Evolutionary conservation across 2,113 vertebrate species (phyloP), one percentile per base, ranked within the genome.

Genomic region (Elephantulus edwardii): DNA sequence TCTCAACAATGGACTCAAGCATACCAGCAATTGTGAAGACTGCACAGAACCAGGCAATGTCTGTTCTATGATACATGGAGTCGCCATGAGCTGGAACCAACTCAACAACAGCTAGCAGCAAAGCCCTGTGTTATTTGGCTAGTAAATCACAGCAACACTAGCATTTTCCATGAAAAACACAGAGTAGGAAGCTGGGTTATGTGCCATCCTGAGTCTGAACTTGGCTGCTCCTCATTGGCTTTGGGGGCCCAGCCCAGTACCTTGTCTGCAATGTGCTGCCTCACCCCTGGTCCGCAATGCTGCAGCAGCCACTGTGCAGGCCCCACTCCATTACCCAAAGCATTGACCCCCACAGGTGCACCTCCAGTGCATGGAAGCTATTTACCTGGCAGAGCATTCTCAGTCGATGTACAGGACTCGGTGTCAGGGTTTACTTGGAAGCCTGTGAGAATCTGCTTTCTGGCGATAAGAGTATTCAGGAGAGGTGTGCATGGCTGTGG

Each of bases 351-450:
- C 71, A n/a, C 79, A 93, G 90, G 80, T 50, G 79, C 22, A n/a
- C 83, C 66, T 60, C 71, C 17, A 33, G 12, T 1, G 38, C 3
- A 0, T 70, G 58, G 28, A 78, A n/a, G 42, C 74, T 16, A 28
- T 79, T 91, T 87, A 50, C 62, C 26, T 70, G 44, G 42, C 28
- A 26, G 38, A 22, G 17, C 68, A 70, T 84, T 74, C 48, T 78
- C 85, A 82, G 74, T 48, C 93, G 17, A 3, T 74, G 77, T 74
- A 60, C 14, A 76, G 40, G 86, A 91, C 86, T 88, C 68, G 4
- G 8, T 74, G 72, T 81, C 83, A 56, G 79, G 50, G 74, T 91
- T 87, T 84, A 75, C 93, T 66, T 52, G 94, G 83, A 90, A 95
- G 90, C 90, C n/a, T 62, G 83, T 66, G 86, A 66, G 78, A 87